These are phyloP conservation scores for Ganaspis brasiliensis DNA, from an alignment of 2,888 invertebrate genomes.

Conservation along the genomic window DNA sequence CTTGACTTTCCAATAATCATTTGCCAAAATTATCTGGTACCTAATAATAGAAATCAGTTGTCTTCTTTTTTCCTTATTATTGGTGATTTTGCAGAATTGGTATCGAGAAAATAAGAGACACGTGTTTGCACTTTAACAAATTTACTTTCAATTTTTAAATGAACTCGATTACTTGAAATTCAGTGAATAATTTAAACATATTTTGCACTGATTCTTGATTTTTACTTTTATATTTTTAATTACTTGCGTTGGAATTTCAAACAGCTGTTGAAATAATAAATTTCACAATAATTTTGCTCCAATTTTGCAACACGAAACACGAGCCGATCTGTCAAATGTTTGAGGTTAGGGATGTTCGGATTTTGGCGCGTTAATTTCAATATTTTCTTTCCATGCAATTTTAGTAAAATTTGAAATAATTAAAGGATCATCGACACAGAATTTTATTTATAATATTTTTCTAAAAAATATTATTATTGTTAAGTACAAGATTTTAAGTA, in stretches of 20 bases:
- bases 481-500: no score
- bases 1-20: background rate
- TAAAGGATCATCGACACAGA: no score
- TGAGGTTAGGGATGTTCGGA: constrained; percentile 29
- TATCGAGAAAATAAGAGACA: background rate
- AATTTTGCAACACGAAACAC: no score
- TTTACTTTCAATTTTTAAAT: background rate
- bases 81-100: background rate
- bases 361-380: constrained; percentile 16
- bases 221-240: background rate
- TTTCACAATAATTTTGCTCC: constrained; percentile 4
- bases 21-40: background rate
- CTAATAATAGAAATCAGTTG: background rate
- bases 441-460: no score
- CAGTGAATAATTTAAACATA: background rate
- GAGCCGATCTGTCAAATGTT: constrained; percentile 21
- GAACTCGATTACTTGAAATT: background rate
- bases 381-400: no score
- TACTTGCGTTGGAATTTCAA: background rate
- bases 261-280: constrained; percentile 11
- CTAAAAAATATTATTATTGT: no score
- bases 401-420: no score
- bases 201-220: background rate
- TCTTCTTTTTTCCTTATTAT: background rate
- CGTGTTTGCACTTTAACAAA: background rate